phyloP scores from a whole-genome alignment of 2,113 vertebrate genomes.

The Polyodon spathula region DNA sequence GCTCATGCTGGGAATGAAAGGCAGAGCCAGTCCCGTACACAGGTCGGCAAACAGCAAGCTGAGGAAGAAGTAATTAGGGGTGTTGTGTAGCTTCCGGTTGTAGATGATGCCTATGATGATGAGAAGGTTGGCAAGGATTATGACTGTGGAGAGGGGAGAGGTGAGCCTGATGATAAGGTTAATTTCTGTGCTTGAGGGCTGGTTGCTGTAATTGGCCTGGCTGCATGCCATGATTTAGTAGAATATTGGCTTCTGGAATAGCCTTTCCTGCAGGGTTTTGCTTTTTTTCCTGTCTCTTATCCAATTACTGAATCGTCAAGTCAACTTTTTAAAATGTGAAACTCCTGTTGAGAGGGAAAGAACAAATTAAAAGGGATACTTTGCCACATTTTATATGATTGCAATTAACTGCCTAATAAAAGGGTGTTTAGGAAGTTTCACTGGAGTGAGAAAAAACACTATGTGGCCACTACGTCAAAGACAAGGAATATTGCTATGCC shows the following conservation, averaged over 20 bases:
- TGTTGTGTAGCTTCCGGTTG: conserved; percentile 68
- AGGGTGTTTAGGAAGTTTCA: too few species aligned
- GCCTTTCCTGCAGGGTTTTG: too few species aligned
- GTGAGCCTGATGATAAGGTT: conserved; percentile 50
- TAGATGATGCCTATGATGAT: conserved; percentile 68
- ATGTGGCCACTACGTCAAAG: too few species aligned
- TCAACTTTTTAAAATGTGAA: neutral
- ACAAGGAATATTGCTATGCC: too few species aligned
- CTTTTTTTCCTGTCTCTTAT: too few species aligned
- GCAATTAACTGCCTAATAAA: too few species aligned
- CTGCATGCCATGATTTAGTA: conserved; percentile 27
- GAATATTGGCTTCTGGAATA: neutral
- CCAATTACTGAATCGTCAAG: too few species aligned
- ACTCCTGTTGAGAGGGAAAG: neutral
- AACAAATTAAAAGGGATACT: neutral
- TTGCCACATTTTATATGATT: too few species aligned
- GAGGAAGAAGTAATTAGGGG: conserved; percentile 77
- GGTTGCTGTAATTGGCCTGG: conserved; percentile 5
- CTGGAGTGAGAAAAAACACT: too few species aligned
- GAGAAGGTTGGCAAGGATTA: conserved; percentile 72
- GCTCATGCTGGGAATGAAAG: conserved; percentile 59
- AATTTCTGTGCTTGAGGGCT: conserved; percentile 22
- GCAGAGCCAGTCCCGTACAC: conserved; percentile 65
- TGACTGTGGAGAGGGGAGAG: conserved; percentile 59
- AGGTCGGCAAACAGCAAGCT: conserved; percentile 72